phyloP scores from a whole-genome alignment of 2,888 invertebrate genomes.

The Alentia gelatinosa region DNA sequence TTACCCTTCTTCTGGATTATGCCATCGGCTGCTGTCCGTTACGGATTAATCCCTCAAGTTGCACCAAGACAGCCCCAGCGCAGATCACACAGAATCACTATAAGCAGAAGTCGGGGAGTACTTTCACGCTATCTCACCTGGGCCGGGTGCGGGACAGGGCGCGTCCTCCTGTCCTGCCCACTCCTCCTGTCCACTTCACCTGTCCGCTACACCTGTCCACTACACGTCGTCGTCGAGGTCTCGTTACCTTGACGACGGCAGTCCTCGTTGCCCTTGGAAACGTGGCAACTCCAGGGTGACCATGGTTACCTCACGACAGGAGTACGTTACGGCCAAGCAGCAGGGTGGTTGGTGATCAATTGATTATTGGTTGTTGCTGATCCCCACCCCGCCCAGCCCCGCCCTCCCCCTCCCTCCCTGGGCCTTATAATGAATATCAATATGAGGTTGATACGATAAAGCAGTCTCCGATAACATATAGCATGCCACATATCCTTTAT shows the following conservation, averaged over 20 bases:
- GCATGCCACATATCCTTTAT: too few species aligned
- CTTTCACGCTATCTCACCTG: too few species aligned
- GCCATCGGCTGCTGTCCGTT: neutral
- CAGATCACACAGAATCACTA: neutral
- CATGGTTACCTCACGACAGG: neutral
- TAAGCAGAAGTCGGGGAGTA: neutral
- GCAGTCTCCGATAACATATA: too few species aligned
- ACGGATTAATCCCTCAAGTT: neutral
- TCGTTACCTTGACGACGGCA: neutral
- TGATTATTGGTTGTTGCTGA: neutral
- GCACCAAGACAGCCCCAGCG: neutral
- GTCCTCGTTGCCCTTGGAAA: neutral
- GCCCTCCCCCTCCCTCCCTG: too few species aligned
- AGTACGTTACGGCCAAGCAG: neutral
- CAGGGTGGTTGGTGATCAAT: neutral
- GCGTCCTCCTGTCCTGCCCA: too few species aligned
- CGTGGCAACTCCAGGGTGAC: neutral
- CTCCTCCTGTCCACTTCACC: too few species aligned
- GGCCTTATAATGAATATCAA: too few species aligned
- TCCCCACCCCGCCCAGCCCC: neutral
- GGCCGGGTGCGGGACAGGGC: too few species aligned
- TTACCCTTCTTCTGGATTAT: slow-evolving; percentile 6
- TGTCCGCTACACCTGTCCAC: neutral
- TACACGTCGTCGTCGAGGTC: neutral
- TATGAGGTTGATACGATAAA: too few species aligned